These are phyloP conservation scores for Anabacerthia variegaticeps DNA, from an alignment of 2,797 vertebrate species.

Conservation along the genomic window DNA sequence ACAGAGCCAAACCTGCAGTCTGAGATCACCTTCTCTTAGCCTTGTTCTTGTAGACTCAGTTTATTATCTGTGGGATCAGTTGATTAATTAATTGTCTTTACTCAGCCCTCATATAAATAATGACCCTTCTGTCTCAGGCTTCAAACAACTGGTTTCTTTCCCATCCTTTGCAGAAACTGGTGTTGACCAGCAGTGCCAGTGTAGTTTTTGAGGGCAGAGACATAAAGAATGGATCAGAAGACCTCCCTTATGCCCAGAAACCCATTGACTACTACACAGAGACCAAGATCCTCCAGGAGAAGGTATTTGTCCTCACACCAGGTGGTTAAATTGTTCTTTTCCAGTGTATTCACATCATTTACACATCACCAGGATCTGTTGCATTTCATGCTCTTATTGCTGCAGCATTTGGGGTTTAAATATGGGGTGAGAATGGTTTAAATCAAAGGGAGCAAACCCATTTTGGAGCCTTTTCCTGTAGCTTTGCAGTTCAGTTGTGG, in stretches of 20 bases:
- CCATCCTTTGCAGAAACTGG: conserved; percentile 82
- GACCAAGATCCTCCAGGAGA: conserved; percentile 96
- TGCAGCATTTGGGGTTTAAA: neutral
- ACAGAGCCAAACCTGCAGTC: neutral
- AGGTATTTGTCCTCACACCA: conserved; percentile 71
- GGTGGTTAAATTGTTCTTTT: neutral
- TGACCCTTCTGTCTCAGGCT: neutral
- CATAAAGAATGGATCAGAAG: conserved; percentile 91
- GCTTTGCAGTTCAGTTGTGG: neutral
- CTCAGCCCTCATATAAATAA: neutral
- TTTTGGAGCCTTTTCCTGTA: neutral
- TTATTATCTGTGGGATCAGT: neutral
- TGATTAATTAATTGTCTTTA: neutral
- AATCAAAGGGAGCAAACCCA: neutral
- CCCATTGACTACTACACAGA: conserved; percentile 97
- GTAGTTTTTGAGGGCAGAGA: conserved; percentile 94
- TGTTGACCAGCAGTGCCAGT: conserved; percentile 96
- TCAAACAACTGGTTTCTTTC: neutral
- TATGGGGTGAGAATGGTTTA: accelerated
- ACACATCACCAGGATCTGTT: neutral
- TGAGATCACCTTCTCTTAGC: neutral
- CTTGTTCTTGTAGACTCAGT: neutral
- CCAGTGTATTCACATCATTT: accelerated
- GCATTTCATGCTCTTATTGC: neutral
- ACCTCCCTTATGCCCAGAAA: conserved; percentile 90